A percentile compares a stretch with the other conserved stretches of the same genome.
phyloP scores from a whole-genome alignment of 2,888 invertebrate genomes.

The Ophonus ardosiacus region DNA sequence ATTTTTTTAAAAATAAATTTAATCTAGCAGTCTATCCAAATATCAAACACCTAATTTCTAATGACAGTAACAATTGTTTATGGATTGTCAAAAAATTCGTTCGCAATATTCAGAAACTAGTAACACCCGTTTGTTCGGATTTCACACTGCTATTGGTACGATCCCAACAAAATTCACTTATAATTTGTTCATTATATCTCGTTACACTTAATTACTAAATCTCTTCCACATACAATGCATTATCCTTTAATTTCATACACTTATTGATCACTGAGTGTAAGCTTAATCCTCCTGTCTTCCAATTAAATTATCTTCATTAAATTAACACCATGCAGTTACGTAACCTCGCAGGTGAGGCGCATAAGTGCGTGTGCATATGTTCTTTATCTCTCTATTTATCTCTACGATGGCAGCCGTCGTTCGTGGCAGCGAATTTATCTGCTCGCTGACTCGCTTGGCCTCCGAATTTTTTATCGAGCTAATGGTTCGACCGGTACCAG shows the following conservation, averaged over 20 bases:
- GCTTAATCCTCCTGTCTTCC: background rate
- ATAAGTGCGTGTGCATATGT: constrained; percentile 26
- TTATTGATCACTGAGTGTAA: background rate
- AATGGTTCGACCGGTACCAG: constrained; percentile 31
- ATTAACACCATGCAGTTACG: constrained; percentile 11
- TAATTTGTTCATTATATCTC: background rate
- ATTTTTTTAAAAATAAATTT: too few species aligned
- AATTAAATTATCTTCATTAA: background rate
- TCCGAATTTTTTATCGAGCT: constrained; percentile 49
- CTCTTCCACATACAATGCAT: background rate
- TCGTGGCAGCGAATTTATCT: constrained; percentile 42
- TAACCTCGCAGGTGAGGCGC: constrained; percentile 12
- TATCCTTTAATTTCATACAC: background rate
- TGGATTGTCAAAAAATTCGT: too few species aligned
- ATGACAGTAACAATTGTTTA: too few species aligned
- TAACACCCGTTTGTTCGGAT: too few species aligned
- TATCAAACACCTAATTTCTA: too few species aligned
- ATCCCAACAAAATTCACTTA: background rate
- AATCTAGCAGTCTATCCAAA: too few species aligned
- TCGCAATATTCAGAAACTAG: too few species aligned
- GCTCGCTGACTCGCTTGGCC: constrained; percentile 51
- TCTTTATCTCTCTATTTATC: constrained; percentile 25
- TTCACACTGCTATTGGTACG: background rate
- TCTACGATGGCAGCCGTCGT: background rate
- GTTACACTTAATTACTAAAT: background rate